Evolutionary conservation across 2,797 vertebrate species (phyloP), one percentile per base, ranked within the genome.

Genomic region (Rachycentron canadum): DNA sequence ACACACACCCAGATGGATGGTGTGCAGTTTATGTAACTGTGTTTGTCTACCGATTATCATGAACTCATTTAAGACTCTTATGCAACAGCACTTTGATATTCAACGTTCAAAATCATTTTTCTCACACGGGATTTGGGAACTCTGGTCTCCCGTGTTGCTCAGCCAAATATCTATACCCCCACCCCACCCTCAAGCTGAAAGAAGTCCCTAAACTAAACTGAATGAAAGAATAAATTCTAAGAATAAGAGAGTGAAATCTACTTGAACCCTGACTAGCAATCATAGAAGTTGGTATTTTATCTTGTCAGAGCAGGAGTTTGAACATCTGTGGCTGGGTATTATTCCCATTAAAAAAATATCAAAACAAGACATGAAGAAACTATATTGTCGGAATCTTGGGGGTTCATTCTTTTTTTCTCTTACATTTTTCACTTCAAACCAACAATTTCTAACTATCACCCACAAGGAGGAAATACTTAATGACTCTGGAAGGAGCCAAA

Each of bases 11-110:
- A 75, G 34, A 79, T 2, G 17, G 47, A 79, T 66, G 69, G 26
- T 65, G 66, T 64, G 67, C 61, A 65, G 67, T 89, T 90, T 87
- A 88, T 62, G 62, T 82, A 86, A 89, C 82, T 60, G 38, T 87
- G 85, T 87, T 88, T 86, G 68, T 85, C 69, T 66, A 72, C 66
- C 17, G 47, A 78, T 88, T 78, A 86, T 70, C 73, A 73, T 72
- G 63, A 78, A 84, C 50, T 86, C 69, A 58, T 86, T 80, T 84
- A 81, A 82, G 76, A 85, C 76, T 41, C 61, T 90, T 89, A 77
- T 11, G 80, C 53, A 91, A 88, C 71, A 82, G 59, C 82, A 86
- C 84, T 88, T 79, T 81, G 56, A 89, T 78, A 76, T 75, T 89
- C 81, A 76, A 79, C 60, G 56, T 74, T 79, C 49, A 64, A 64